Percentiles rank a stretch among this genome's conserved stretches.
phyloP scores from a whole-genome alignment of 2,888 invertebrate genomes.

The Drosophila aldrichi region DNA sequence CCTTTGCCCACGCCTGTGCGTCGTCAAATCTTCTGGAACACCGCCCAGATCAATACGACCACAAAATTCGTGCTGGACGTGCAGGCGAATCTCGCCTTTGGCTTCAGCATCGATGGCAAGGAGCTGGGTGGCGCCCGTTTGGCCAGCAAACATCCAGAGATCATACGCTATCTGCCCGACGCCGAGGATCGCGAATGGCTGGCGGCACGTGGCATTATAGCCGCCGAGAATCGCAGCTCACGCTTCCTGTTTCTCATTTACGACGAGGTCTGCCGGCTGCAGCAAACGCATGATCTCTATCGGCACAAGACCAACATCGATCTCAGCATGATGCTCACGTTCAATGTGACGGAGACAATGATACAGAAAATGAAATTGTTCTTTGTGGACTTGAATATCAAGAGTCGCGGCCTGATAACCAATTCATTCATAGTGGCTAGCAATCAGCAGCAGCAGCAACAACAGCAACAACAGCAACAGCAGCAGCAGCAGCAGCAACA shows the following conservation, averaged over 20 bases:
- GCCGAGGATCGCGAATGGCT: conserved; percentile 89
- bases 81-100: conserved; percentile 85
- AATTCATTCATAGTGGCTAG: conserved; percentile 81
- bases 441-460: conserved; percentile 41
- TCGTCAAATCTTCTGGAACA: conserved; percentile 87
- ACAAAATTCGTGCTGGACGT: conserved; percentile 88
- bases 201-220: conserved; percentile 87
- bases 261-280: conserved; percentile 88
- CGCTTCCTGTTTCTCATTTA: conserved; percentile 88
- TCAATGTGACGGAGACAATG: conserved; percentile 88
- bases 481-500: conserved; percentile 35
- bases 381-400: conserved; percentile 84
- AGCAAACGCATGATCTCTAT: conserved; percentile 87
- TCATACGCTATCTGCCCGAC: conserved; percentile 89
- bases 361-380: conserved; percentile 87
- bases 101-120: conserved; percentile 85
- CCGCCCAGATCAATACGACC: conserved; percentile 86
- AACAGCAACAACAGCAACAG: conserved; percentile 57
- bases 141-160: conserved; percentile 88
- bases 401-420: conserved; percentile 84
- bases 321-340: conserved; percentile 84
- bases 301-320: conserved; percentile 84
- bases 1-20: conserved; percentile 68
- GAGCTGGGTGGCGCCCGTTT: conserved; percentile 85
- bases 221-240: conserved; percentile 87